Percentiles rank a stretch among this genome's conserved stretches.
Evolutionary conservation across 2,113 vertebrate species (phyloP).

Genomic region (Notechis scutatus): DNA sequence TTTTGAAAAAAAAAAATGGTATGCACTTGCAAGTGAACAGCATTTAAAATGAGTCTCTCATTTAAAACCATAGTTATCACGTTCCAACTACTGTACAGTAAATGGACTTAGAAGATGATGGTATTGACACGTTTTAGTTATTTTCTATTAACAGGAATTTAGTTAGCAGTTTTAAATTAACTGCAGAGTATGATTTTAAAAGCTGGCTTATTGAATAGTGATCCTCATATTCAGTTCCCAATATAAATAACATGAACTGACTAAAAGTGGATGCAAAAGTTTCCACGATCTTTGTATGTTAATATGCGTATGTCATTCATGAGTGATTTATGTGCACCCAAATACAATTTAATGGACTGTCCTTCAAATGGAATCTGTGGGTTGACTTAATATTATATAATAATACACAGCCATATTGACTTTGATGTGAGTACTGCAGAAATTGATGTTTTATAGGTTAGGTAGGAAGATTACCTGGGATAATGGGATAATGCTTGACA

Average conservation of each 20-base stretch:
- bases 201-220: not conserved
- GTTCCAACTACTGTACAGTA: not conserved
- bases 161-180: not conserved
- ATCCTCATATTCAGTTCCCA: not conserved
- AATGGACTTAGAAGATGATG: not conserved
- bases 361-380: not conserved
- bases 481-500: not conserved
- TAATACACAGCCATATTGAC: not conserved
- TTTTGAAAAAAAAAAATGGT: not conserved
- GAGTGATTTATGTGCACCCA: not conserved
- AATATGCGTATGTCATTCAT: not conserved
- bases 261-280: not conserved
- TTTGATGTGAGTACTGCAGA: not conserved
- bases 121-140: not conserved
- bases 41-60: not conserved
- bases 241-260: not conserved
- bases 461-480: not conserved
- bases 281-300: not conserved
- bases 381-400: not conserved
- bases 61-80: not conserved
- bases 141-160: not conserved
- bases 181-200: not conserved
- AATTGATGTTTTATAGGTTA: not conserved
- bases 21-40: not conserved
- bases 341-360: not conserved